Evolutionary conservation across 2,888 invertebrate genomes (phyloP), one percentile per base, ranked within the genome.

Genomic region (Lasiommata megera): DNA sequence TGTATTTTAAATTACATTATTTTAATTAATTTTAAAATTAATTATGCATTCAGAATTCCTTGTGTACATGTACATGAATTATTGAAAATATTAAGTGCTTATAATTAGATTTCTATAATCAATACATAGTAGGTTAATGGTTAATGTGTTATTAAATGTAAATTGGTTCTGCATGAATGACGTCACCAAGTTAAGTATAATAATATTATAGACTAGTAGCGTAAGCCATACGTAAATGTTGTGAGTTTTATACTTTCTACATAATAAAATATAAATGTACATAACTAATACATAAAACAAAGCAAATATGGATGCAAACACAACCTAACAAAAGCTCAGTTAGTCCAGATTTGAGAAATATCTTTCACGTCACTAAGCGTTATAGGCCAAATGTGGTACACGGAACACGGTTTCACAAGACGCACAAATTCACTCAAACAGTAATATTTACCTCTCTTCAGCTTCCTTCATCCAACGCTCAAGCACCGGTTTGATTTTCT

Each of bases 381-480:
- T 82, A 84, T 73, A 81, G 87, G 90, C 90, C 90, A 88, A 88
- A 89, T 89, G 73, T 82, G 76, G 77, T 65, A 67, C 87, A 88
- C 87, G 88, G 50, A 73, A 76, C 84, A 85, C 86, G 87, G 75
- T 74, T 80, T 75, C 81, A 84, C 82, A 84, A 73, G 80, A 88
- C 86, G 84, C 76, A 83, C 79, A 84, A 80, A 76, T 76, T 83
- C 88, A 87, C 85, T 87, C 84, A 85, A 83, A 85, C 84, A 85
- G 73, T 65, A 61, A 77, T 89, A 90, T 77, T 91, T 89, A 98
- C 95, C 98, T 96, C 93, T 98, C 98, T 93, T 99, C 98, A 54
- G 98, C 98, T 91, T 99, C 98, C 88, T 96, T 96, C 98, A 99
- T 98, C 99, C 99, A 99, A 89, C 96, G 94, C 91, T 99, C 99